Conservation (phyloP, 2,888 invertebrate genomes). For the Drosophila antonietae region DNA sequence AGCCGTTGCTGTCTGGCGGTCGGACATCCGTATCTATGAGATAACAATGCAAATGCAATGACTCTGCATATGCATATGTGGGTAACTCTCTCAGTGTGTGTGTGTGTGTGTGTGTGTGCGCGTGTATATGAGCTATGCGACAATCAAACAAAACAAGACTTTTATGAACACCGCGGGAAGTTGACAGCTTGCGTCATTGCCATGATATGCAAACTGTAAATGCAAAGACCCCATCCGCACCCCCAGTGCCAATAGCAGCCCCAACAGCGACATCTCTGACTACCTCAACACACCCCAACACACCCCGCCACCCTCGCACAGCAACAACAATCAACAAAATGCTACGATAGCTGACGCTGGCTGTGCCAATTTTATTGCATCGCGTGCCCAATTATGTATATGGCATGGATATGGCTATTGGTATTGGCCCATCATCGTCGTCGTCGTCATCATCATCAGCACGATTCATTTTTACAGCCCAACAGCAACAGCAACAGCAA, state of each 20-base stretch:
- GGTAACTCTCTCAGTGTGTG: not conserved
- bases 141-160: conserved; percentile 76
- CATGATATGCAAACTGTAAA: conserved; percentile 72
- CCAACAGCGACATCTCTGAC: not conserved
- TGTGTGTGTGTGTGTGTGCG: conserved; percentile 15
- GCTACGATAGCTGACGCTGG: conserved; percentile 18
- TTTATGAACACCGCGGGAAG: conserved; percentile 82
- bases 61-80: conserved; percentile 39
- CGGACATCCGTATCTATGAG: conserved; percentile 71
- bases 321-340: too few relatives aligned
- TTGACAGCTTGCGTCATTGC: conserved; percentile 81
- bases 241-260: conserved; percentile 6
- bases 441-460: conserved; percentile 35
- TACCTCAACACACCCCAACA: too few relatives aligned
- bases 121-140: conserved; percentile 42
- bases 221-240: conserved; percentile 18
- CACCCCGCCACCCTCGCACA: too few relatives aligned
- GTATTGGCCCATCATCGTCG: conserved; percentile 51
- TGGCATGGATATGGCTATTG: conserved; percentile 65
- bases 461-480: conserved; percentile 50
- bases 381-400: conserved; percentile 76
- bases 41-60: conserved; percentile 76
- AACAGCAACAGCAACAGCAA: conserved; percentile 31
- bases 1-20: conserved; percentile 49
- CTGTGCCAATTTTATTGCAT: conserved; percentile 73